Conservation (phyloP, 1,140 invertebrate genomes). For the Lepidotrigona ventralis region DNA sequence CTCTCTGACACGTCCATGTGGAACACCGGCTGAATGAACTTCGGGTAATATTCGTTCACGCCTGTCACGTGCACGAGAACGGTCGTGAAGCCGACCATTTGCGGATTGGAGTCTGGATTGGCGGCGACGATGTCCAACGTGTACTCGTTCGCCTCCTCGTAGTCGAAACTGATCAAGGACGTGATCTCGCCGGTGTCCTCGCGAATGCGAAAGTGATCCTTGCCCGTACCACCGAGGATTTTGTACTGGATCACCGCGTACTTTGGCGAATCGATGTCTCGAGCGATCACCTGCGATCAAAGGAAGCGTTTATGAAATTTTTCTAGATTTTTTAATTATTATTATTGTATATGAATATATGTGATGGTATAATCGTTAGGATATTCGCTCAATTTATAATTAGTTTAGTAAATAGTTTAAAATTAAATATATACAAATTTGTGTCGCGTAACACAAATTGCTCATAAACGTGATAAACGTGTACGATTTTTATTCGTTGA, state of each 20-base stretch:
- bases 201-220: constrained; percentile 89
- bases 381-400: too few relatives aligned
- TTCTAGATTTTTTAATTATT: too few relatives aligned
- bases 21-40: constrained; percentile 94
- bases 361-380: too few relatives aligned
- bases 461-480: too few relatives aligned
- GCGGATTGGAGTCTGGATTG: constrained; percentile 89
- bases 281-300: constrained; percentile 83
- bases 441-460: too few relatives aligned
- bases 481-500: too few relatives aligned
- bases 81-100: constrained; percentile 87
- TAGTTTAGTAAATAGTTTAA: too few relatives aligned
- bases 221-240: constrained; percentile 88
- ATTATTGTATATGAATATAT: too few relatives aligned
- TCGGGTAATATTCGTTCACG: constrained; percentile 95
- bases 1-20: constrained; percentile 97
- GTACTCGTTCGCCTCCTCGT: constrained; percentile 90
- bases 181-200: constrained; percentile 87
- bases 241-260: constrained; percentile 94
- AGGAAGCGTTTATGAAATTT: too few relatives aligned
- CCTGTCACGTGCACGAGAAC: constrained; percentile 91
- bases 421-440: too few relatives aligned
- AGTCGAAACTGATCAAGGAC: constrained; percentile 91
- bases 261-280: constrained; percentile 94
- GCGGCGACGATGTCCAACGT: constrained; percentile 90